phyloP scores from a whole-genome alignment of 2,113 vertebrate species.

The Pollimyrus isidori region DNA sequence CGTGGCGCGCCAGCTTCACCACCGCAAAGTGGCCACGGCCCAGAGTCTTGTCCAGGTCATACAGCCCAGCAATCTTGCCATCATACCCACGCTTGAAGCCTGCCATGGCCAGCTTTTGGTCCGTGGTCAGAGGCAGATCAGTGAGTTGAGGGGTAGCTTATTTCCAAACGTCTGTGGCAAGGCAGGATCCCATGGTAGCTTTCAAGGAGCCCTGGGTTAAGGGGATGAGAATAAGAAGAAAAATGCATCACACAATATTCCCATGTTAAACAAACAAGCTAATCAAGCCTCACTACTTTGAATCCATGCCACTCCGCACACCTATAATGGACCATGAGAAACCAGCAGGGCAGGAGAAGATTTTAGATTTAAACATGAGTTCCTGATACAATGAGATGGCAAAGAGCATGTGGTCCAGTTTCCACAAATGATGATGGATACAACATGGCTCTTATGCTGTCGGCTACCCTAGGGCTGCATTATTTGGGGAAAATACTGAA shows the following conservation, averaged over 20 bases:
- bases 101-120: conserved; percentile 75
- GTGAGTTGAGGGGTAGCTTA: conserved; percentile 52
- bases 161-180: conserved; percentile 54
- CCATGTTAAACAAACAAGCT: neutral
- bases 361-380: neutral
- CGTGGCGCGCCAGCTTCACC: conserved; percentile 92
- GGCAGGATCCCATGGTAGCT: conserved; percentile 63
- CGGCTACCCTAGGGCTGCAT: neutral
- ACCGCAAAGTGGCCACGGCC: conserved; percentile 95
- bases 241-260: neutral
- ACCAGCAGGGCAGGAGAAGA: neutral
- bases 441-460: neutral
- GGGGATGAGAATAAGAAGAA: neutral
- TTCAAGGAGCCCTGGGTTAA: conserved; percentile 55
- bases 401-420: neutral
- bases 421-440: neutral
- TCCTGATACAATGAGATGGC: neutral
- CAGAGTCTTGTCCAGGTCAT: conserved; percentile 95
- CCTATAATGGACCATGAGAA: neutral
- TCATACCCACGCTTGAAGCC: conserved; percentile 95
- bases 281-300: neutral
- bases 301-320: neutral
- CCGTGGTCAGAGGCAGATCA: conserved; percentile 36
- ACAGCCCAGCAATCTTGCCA: conserved; percentile 93
- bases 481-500: no score